Evolutionary conservation across 2,113 vertebrate species (phyloP), one percentile per base, ranked within the genome.

Genomic region (Herpetotheres cachinnans): DNA sequence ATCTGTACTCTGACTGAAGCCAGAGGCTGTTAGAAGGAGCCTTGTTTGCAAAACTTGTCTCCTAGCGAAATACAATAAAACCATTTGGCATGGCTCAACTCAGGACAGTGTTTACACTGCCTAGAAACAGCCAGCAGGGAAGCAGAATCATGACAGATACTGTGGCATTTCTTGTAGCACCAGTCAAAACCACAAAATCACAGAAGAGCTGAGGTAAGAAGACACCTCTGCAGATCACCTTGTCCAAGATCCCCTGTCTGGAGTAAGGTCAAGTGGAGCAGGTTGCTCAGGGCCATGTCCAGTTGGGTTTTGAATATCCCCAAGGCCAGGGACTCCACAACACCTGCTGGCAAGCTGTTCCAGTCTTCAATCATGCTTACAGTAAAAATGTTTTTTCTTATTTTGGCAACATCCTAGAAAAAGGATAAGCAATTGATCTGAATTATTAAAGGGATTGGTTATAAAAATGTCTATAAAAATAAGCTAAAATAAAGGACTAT

Each of bases 371-470:
- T 74, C n/a, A 63, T 17, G 13, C 14, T 77, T 66, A n/a, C 6
- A 81, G 22, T 18, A 62, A 86, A 56, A 89, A 46, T 11, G 7
- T 1, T 46, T 86, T 81, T 90, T 82, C 38, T 78, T 91, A 63
- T 55, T 66, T 89, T 96, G 74, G 74, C 72, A 91, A 70, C 58
- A 86, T 86, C 82, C 66, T 95, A 46, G 49, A 94, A 97, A 95
- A 7, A 93, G 30, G 50, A 76, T 80, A 93, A 92, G 67, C 13
- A 91, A 61, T 86, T 63, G 77, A 79, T 91, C 36, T 97, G 86
- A 97, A 96, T 98, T 97, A 97, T 97, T 97, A 91, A 97, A 94
- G 55, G 40, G 10, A 46, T 18, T 49, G 65, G 90, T 77, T 95
- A 81, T 90, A 96, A 97, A 97, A 93, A 89, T 87, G 55, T 36